Base-by-base conservation (phyloP, 2,113 vertebrate species). In the Rostratula benghalensis region DNA sequence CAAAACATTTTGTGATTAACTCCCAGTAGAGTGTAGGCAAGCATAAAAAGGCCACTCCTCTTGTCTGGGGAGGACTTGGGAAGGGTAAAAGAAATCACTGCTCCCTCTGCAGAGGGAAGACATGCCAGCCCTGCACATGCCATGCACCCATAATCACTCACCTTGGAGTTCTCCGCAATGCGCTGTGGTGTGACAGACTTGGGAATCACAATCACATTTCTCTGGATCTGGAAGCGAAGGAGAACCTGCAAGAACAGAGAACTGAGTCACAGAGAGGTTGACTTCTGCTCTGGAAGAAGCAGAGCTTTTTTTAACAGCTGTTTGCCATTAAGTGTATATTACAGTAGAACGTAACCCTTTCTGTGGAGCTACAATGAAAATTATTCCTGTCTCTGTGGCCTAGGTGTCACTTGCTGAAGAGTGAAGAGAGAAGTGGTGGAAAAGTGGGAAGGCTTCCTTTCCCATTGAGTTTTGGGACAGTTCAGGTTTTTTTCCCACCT, bases 121-220 rank as follows among this genome's bases (percentile, higher is more conserved):
- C 51, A 14, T 31, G 37, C 69, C 4, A 3, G 28, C 27, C 31
- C 5, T 11, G 15, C 35, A 50, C 11, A 25, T n/a, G 45, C 65
- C 22, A 7, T 33, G 35, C 17, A 19, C 27, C 18, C 37, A 1
- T 25, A 24, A 56, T 50, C 53, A n/a, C 51, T 54, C 92, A 99
- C 99, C 97, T 99, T 95, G 57, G 98, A 98, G 92, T 99, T 99
- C 97, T 99, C 98, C 75, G 97, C 97, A 79, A 99, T 99, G 61
- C 98, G 98, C 20, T 97, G 82, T 2, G 98, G 98, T 3, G 98
- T 99, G 93, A 99, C 93, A 0, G 99, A 99, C 93, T 99, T 99
- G 20, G 99, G 99, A 93, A 99, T 99, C 64, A 97, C 98, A 4
- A 98, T 91, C 81, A 99, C 75, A 18, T 99, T 98, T 94, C 99